These are phyloP conservation scores for Drosophila tropicalis DNA, from an alignment of 1,140 invertebrate species.

Conservation along the genomic window DNA sequence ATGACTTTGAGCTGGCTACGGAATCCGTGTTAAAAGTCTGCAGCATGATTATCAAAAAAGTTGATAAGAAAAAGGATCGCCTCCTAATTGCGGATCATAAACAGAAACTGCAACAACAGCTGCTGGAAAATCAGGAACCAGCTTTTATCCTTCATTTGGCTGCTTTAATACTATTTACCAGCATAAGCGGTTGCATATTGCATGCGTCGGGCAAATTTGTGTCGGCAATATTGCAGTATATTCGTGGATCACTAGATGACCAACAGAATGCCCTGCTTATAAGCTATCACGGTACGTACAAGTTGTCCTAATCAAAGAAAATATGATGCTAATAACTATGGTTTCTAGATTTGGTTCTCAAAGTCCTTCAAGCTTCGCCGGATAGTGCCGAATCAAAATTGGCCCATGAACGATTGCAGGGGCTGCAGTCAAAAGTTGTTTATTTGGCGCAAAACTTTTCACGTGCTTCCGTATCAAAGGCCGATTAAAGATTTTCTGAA, in stretches of 20 bases:
- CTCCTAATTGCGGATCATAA: constrained; percentile 90
- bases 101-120: constrained; percentile 91
- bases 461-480: constrained; percentile 76
- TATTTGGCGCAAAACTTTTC: constrained; percentile 85
- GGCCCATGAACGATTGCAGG: constrained; percentile 78
- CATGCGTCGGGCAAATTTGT: constrained; percentile 97
- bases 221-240: constrained; percentile 89
- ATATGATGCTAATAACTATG: neutral
- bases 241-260: constrained; percentile 88
- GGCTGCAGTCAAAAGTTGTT: constrained; percentile 84
- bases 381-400: constrained; percentile 83
- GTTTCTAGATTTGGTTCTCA: constrained; percentile 86
- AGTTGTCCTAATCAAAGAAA: neutral
- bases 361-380: constrained; percentile 84
- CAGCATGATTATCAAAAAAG: constrained; percentile 93
- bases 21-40: constrained; percentile 89
- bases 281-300: constrained; percentile 90
- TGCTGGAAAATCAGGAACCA: constrained; percentile 89
- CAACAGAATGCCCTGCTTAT: constrained; percentile 87
- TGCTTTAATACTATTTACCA: constrained; percentile 91
- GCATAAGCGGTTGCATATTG: constrained; percentile 90
- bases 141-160: constrained; percentile 93
- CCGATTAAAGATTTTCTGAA: constrained; percentile 53
- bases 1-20: constrained; percentile 90
- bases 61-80: constrained; percentile 94